phyloP scores from a whole-genome alignment of 2,113 vertebrate species.

The Neodontobutis hainanensis region DNA sequence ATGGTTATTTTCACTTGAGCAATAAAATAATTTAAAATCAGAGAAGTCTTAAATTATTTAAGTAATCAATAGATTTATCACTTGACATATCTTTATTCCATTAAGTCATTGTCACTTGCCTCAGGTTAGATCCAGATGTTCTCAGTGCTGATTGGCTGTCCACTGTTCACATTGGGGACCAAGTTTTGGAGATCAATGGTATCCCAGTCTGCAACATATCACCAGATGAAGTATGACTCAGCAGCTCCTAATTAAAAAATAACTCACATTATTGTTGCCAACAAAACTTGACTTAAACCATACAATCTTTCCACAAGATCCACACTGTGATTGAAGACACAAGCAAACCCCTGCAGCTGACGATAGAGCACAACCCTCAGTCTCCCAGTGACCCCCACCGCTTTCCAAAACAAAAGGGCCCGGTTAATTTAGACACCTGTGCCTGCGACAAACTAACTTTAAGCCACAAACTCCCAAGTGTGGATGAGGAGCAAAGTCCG shows the following conservation, averaged over 20 bases:
- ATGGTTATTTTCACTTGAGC: too few relatives aligned
- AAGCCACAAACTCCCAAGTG: conserved; percentile 53
- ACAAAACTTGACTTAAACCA: neutral
- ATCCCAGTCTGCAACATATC: conserved; percentile 87
- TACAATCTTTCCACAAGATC: conserved; percentile 77
- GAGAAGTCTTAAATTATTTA: too few relatives aligned
- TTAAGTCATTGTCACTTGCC: conserved; percentile 8
- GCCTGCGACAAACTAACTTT: conserved; percentile 40
- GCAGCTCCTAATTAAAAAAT: neutral
- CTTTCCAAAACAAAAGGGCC: conserved; percentile 20
- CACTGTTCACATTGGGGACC: conserved; percentile 89
- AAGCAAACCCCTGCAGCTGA: conserved; percentile 89
- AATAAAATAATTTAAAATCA: too few relatives aligned
- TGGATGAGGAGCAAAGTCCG: conserved; percentile 66
- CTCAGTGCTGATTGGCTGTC: conserved; percentile 88
- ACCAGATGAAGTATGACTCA: conserved; percentile 84
- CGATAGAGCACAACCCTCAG: conserved; percentile 90
- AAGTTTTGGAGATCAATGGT: conserved; percentile 92
- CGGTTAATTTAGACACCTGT: conserved; percentile 16
- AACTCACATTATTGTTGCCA: neutral
- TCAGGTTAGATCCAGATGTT: conserved; percentile 82
- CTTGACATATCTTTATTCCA: neutral
- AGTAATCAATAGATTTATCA: too few relatives aligned
- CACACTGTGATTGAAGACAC: conserved; percentile 89
- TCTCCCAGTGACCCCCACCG: conserved; percentile 27